These are phyloP conservation scores for Holcopasites calliopsidis DNA, from an alignment of 1,140 invertebrate genomes.

Conservation along the genomic window DNA sequence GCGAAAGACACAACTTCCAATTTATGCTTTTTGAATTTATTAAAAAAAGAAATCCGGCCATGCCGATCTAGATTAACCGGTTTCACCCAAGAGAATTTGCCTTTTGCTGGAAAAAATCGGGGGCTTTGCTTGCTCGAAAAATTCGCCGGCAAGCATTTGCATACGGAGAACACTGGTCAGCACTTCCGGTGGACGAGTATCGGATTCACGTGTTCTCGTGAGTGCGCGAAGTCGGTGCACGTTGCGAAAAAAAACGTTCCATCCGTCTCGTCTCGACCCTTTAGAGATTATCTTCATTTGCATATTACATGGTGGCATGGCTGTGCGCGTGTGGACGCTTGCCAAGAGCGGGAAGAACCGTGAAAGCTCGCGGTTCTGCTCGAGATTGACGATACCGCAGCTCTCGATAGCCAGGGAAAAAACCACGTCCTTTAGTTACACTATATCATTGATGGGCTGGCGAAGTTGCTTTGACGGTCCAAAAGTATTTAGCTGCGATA, in stretches of 20 bases:
- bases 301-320: slow-evolving; percentile 26
- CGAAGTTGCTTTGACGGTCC: not conserved
- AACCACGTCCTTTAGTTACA: slow-evolving; percentile 15
- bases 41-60: no score
- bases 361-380: slow-evolving; percentile 15
- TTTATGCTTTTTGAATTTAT: no score
- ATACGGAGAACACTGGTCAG: not conserved
- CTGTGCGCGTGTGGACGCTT: slow-evolving; percentile 19
- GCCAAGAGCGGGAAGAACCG: slow-evolving; percentile 24
- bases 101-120: no score
- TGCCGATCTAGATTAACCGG: no score
- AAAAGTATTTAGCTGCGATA: not conserved
- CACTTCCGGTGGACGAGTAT: not conserved
- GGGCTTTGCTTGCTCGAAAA: not conserved
- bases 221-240: not conserved
- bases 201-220: not conserved
- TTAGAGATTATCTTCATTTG: slow-evolving; percentile 43
- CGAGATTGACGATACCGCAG: slow-evolving; percentile 39
- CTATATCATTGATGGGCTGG: not conserved
- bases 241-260: not conserved
- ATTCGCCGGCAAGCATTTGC: not conserved
- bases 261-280: slow-evolving; percentile 18
- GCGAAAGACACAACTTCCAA: no score
- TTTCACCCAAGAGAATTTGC: no score
- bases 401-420: slow-evolving; percentile 17